Evolutionary conservation across 2,888 invertebrate species (phyloP).

Genomic region (Yponomeuta cagnagella): DNA sequence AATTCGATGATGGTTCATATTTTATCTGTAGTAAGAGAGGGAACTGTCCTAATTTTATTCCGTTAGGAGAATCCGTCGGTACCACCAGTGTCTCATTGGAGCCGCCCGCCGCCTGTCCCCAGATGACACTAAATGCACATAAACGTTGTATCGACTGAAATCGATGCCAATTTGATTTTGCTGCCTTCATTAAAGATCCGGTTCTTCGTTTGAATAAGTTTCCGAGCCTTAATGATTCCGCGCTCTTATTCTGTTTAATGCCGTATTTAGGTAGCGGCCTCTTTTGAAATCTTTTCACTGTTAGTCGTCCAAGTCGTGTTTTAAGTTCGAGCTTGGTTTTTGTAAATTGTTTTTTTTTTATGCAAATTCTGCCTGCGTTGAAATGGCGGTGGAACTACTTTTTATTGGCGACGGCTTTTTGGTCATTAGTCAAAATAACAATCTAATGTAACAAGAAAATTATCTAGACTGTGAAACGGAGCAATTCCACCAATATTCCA

Average conservation of each 20-base stretch:
- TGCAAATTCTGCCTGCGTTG: slow-evolving; percentile 4
- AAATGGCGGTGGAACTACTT: background rate
- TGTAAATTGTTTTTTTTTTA: background rate
- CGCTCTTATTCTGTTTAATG: slow-evolving; percentile 63
- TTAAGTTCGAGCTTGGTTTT: slow-evolving; percentile 29
- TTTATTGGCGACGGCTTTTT: background rate
- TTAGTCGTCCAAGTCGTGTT: slow-evolving; percentile 43
- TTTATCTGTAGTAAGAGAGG: background rate
- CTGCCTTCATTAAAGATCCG: slow-evolving; percentile 71
- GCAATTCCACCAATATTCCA: background rate
- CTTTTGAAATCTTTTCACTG: slow-evolving; percentile 54
- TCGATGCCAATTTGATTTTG: slow-evolving; percentile 71
- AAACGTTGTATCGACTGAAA: slow-evolving; percentile 61
- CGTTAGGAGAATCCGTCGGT: background rate
- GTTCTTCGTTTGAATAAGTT: slow-evolving; percentile 71
- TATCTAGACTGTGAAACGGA: background rate
- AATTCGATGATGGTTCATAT: background rate
- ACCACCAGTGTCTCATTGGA: slow-evolving; percentile 4
- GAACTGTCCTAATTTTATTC: background rate
- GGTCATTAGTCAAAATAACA: background rate
- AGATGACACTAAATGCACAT: slow-evolving; percentile 56
- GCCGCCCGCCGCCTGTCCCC: slow-evolving; percentile 33
- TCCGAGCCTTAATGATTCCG: slow-evolving; percentile 64
- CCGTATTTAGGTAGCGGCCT: slow-evolving; percentile 66
- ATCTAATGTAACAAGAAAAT: background rate